Evolutionary conservation across 2,113 vertebrate genomes (phyloP), one percentile per base, ranked within the genome.

Genomic region (Aythya baeri): DNA sequence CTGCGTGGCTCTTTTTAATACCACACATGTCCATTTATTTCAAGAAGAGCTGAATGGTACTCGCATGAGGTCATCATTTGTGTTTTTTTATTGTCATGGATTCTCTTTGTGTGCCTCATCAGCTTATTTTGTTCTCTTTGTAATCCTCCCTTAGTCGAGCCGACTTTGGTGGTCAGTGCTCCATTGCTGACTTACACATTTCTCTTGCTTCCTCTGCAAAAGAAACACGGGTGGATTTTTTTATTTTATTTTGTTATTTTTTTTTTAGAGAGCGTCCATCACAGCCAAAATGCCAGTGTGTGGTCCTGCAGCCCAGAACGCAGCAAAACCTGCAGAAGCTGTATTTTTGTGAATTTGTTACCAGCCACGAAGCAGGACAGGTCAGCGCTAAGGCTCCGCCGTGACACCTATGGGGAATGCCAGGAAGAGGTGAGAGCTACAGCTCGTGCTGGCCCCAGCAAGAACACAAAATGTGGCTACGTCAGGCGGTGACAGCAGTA

Each of bases 1-100:
- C 63, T 43, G 3, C 32, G 41, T 50, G 49, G 11, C 25, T 92
- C 68, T 74, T 38, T 81, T 59, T 55, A 93, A 36, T 73, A 77
- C 36, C 50, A 72, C 44, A n/a, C 17, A 29, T 31, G 20, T 58
- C 67, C 41, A 44, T 88, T 93, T 86, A 61, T 68, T 96, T 94
- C 57, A 67, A 89, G 59, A 80, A 74, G 32, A 83, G 15, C 32
- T 89, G 61, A 70, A 80, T 71, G 85, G 59, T 81, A 38, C 29
- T 89, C 0, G 0, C 52, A 75, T 83, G 79, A 86, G 34, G 23
- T 94, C 79, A 89, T 74, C 11, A 7, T 41, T 36, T 74, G 44
- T 80, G 65, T 17, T 66, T 88, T 88, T 57, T 89, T 88, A 67
- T 71, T 93, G 75, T 77, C 13, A n/a, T 88, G 71, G 84, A 80